Percentiles rank a stretch among this genome's conserved stretches.
Evolutionary conservation across 2,888 invertebrate genomes (phyloP).

Genomic region (Fragum fragum): DNA sequence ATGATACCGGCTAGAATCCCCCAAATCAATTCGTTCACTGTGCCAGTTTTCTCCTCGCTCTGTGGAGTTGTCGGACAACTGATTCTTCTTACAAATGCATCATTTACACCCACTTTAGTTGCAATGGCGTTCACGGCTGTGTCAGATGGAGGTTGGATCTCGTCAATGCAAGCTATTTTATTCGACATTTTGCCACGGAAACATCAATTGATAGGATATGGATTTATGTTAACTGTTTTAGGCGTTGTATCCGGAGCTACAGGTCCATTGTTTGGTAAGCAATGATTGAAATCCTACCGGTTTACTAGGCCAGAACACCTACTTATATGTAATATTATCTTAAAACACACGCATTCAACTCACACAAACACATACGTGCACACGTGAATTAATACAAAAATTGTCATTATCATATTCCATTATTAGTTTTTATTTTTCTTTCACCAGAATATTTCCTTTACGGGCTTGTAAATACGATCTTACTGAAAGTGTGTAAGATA

Average conservation of each 20-base stretch:
- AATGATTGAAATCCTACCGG: too few species aligned
- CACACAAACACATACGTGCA: too few species aligned
- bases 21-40: neutral
- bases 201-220: neutral
- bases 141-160: neutral
- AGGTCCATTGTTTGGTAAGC: constrained; percentile 23
- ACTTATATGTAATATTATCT: too few species aligned
- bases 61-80: neutral
- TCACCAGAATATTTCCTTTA: too few species aligned
- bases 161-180: neutral
- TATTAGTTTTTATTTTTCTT: too few species aligned
- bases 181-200: constrained; percentile 1
- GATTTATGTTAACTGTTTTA: constrained; percentile 2
- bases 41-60: neutral
- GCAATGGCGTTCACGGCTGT: neutral
- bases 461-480: too few species aligned
- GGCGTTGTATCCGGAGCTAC: neutral
- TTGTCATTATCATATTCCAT: too few species aligned
- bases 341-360: too few species aligned
- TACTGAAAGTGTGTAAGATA: too few species aligned
- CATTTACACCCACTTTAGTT: neutral
- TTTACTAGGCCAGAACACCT: too few species aligned
- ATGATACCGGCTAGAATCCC: neutral
- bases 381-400: too few species aligned
- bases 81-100: neutral